A percentile compares a stretch with the other conserved stretches of the same genome.
These are phyloP conservation scores for Lithobius niger DNA, from an alignment of 1,140 invertebrate species.

Conservation along the genomic window DNA sequence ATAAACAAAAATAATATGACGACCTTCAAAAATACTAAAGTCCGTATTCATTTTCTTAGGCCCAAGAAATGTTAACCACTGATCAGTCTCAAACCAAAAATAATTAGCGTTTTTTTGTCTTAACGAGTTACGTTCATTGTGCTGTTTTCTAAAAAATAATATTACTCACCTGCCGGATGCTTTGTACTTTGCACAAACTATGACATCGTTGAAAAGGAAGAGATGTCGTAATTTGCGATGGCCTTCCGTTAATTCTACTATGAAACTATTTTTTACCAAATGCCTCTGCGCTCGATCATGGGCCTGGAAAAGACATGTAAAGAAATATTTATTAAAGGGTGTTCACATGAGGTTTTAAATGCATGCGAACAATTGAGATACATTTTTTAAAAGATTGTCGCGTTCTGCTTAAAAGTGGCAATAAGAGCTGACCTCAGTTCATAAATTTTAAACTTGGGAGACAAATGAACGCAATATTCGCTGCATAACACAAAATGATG, in stretches of 20 bases:
- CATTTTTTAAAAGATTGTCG: no score
- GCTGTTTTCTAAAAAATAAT: no score
- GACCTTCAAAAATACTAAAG: no score
- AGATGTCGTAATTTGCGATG: constrained; percentile 80
- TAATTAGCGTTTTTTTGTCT: no score
- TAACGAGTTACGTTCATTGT: no score
- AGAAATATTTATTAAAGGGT: constrained; percentile 7
- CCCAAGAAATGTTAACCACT: no score
- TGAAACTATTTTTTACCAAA: constrained; percentile 86
- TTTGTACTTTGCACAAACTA: constrained; percentile 91
- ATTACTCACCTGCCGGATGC: constrained; percentile 26
- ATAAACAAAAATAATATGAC: no score
- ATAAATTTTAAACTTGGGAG: constrained; percentile 4
- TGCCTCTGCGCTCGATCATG: constrained; percentile 64
- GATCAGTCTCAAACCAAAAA: no score
- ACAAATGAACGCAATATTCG: no score
- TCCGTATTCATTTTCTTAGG: no score
- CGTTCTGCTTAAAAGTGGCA: no score
- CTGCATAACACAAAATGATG: no score
- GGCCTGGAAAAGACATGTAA: constrained; percentile 44
- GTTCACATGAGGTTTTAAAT: background rate
- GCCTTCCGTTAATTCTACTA: constrained; percentile 76
- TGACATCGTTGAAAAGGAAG: constrained; percentile 87
- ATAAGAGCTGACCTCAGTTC: background rate
- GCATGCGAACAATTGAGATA: background rate